Evolutionary conservation across 2,113 vertebrate species (phyloP).

Genomic region (Sinocyclocheilus rhinocerous): DNA sequence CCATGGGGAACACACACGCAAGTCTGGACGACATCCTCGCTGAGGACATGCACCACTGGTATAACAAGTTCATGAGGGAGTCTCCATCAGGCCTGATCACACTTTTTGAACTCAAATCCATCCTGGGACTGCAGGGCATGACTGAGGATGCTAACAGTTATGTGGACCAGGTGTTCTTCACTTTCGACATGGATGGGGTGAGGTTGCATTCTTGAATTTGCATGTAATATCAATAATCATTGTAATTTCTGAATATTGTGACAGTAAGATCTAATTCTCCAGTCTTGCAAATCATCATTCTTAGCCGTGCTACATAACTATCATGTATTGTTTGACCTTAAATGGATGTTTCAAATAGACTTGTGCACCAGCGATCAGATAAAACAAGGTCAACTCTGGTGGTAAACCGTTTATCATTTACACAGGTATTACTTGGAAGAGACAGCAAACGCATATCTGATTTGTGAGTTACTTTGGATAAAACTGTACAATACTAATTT

Average conservation of each 20-base stretch:
- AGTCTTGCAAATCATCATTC: not conserved
- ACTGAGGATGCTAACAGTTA: constrained; percentile 80
- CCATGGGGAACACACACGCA: constrained; percentile 54
- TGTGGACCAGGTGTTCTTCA: constrained; percentile 81
- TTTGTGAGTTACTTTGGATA: not conserved
- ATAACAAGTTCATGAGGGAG: constrained; percentile 86
- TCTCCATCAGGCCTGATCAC: constrained; percentile 83
- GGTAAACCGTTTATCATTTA: not conserved
- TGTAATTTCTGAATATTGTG: not conserved
- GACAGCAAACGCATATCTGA: not conserved
- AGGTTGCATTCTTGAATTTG: constrained; percentile 51
- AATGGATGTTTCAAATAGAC: not conserved
- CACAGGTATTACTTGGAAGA: not conserved
- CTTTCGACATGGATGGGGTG: constrained; percentile 88
- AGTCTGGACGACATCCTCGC: constrained; percentile 71
- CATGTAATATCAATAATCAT: not conserved
- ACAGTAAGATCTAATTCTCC: not conserved
- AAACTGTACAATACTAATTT: not conserved
- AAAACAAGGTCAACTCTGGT: not conserved
- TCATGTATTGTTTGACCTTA: not conserved
- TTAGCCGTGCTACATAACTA: not conserved
- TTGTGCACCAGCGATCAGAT: not conserved
- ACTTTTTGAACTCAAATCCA: constrained; percentile 83
- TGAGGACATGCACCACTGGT: constrained; percentile 81
- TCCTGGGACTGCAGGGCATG: constrained; percentile 81